Conservation (phyloP, 2,113 vertebrate genomes). For the Syngnathus scovelli region DNA sequence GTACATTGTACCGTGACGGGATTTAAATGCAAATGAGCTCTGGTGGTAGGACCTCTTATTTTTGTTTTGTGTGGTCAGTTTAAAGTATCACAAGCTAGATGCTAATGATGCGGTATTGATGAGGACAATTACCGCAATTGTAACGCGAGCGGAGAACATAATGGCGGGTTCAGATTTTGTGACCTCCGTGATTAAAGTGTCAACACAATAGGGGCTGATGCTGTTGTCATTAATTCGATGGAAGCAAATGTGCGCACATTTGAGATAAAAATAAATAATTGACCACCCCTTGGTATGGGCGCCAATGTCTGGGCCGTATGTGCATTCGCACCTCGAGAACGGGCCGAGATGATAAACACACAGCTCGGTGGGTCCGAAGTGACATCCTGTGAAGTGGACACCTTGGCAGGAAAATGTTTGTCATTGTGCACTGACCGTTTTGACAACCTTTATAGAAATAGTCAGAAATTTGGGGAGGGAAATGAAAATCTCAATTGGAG, state of each 20-base stretch:
- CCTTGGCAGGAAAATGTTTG: conserved; percentile 13
- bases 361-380: neutral
- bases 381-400: conserved; percentile 21
- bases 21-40: conserved; percentile 45
- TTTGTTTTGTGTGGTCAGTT: neutral
- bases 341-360: neutral
- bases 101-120: neutral
- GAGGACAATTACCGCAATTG: conserved; percentile 11
- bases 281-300: conserved; percentile 34
- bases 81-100: neutral
- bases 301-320: conserved; percentile 42
- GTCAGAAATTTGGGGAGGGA: neutral
- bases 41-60: neutral
- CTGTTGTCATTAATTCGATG: conserved; percentile 8
- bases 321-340: conserved; percentile 27
- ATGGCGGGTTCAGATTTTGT: conserved; percentile 25
- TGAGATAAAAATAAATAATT: neutral
- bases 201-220: conserved; percentile 11
- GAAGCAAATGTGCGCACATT: too few relatives aligned
- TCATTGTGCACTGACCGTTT: neutral
- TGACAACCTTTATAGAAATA: neutral
- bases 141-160: conserved; percentile 11
- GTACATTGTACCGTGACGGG: conserved; percentile 34
- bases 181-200: conserved; percentile 29
- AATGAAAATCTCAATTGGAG: neutral